Evolutionary conservation across 2,888 invertebrate species (phyloP), one percentile per base, ranked within the genome.

Genomic region (Himalopsyche japonica): DNA sequence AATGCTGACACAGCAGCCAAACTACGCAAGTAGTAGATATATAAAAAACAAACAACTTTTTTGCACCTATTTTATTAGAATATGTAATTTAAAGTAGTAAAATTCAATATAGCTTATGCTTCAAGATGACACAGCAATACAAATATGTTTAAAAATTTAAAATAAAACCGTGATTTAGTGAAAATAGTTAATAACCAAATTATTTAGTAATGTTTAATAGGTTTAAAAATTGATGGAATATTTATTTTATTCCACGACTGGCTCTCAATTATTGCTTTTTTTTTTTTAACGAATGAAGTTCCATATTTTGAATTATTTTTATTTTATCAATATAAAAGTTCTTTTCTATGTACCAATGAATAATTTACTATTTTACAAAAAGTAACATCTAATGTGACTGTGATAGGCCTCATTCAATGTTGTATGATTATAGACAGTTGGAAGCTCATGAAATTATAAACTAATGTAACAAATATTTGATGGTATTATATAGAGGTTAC

Each of bases 1-100:
- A 94, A 93, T 87, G 93, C 92, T 0, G 92, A 92, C 80, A 93
- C 88, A 88, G 92, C 91, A 86, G 84, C 89, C 0, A 81, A 81
- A 70, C 81, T 81, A 81, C 34, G 70, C 24, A 81, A 81, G 81
- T 81, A 81, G 70, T 81, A 24, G 18, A 32, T 78, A 78, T 43
- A 34, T 20, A 76, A 24, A 30, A 76, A 30, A 32, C n/a, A n/a
- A n/a, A n/a, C n/a, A 76, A 20, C 27, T 57, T 57, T 57, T 24
- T 57, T 57, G 57, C 57, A 57, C 57, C 57, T 57, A 57, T 57
- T 57, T 57, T 57, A 20, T 4, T 57, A 57, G 57, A 57, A 57
- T 57, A 57, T 57, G 57, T 57, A 57, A 57, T 57, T 57, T 57
- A 57, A 57, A 57, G 57, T 57, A 57, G 57, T 57, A 57, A 10